Evolutionary conservation across 2,797 vertebrate species (phyloP), one percentile per base, ranked within the genome.

Genomic region (Ibycter americanus): DNA sequence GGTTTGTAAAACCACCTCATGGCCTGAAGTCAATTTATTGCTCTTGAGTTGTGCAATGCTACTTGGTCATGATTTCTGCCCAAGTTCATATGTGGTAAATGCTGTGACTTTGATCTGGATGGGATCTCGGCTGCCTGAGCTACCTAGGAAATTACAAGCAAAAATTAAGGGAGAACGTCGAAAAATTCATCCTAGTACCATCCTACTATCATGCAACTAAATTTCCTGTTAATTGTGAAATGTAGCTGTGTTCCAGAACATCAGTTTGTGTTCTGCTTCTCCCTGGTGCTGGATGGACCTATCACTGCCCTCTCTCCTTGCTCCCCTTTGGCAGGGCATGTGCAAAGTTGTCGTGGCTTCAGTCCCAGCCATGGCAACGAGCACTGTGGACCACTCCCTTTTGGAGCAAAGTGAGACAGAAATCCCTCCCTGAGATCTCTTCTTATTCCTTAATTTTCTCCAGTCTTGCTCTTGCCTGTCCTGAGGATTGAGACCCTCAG

Each of bases 271-370:
- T 46, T 83, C n/a, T 52, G 16, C 32, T 62, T 55, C 76, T 66
- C 59, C 29, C 65, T 72, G 46, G 17, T 49, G 32, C 34, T 47
- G 55, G 3, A 16, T 80, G 72, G 47, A 29, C 47, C 76, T 16
- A 0, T 14, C 42, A 5, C 26, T 77, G 74, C 54, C 73, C 40
- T 27, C 55, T 42, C 19, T 78, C 46, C 59, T 46, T 44, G 25
- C 21, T 78, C 18, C 13, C 15, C 8, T 31, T 19, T 8, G 23
- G 47, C 70, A 72, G 38, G 44, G 22, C 2, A 1, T 56, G 14
- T 29, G 20, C 0, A 0, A 63, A 36, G 26, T 26, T 4, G 1
- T 34, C 52, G 14, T 12, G 29, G 31, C 81, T 91, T 2, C 0
- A 8, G 29, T 55, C 63, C 59, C 42, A 76, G 38, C 56, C 10